phyloP scores from a whole-genome alignment of 2,113 vertebrate species.

The Tauraco erythrolophus region DNA sequence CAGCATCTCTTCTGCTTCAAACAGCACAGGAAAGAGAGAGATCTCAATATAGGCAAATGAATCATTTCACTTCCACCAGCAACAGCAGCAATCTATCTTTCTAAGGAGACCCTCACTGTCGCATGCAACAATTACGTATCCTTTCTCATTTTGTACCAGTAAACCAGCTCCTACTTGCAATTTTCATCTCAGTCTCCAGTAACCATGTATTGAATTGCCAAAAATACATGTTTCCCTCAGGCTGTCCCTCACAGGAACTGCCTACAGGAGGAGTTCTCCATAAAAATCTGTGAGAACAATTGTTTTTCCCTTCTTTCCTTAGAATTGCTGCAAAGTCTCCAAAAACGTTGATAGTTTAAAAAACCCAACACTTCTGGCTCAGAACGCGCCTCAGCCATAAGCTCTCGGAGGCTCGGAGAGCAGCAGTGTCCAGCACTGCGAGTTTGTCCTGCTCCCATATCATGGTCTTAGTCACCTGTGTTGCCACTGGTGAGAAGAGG shows the following conservation, averaged over 20 bases:
- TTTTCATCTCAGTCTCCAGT: background rate
- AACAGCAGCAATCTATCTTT: background rate
- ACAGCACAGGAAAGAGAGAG: background rate
- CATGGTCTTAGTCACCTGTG: background rate
- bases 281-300: background rate
- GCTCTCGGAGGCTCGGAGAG: background rate
- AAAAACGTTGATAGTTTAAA: background rate
- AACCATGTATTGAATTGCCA: background rate
- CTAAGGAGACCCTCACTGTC: background rate
- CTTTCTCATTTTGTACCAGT: background rate
- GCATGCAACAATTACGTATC: background rate
- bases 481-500: background rate
- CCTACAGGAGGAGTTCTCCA: background rate
- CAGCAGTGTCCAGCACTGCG: rapidly evolving
- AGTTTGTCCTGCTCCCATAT: background rate
- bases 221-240: background rate
- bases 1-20: background rate
- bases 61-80: background rate
- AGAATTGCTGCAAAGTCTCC: background rate
- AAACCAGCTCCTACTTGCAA: background rate
- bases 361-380: background rate
- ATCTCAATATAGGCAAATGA: background rate
- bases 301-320: background rate
- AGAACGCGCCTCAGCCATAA: background rate
- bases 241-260: background rate